Evolutionary conservation across 2,113 vertebrate species (phyloP), one percentile per base, ranked within the genome.

Genomic region (Xiphias gladius): DNA sequence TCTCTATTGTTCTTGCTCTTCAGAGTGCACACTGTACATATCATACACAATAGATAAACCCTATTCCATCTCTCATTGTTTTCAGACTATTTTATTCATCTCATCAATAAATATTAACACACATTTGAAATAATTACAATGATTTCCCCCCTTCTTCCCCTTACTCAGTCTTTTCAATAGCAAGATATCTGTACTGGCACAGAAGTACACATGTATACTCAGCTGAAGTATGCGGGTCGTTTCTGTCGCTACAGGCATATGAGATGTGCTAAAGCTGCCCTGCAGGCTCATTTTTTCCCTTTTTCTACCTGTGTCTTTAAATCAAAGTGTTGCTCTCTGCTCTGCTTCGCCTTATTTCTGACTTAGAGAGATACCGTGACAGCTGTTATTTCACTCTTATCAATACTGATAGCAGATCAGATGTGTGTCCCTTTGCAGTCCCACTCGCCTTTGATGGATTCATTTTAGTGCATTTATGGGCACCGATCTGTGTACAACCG

Each of bases 1-100:
- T 81, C 58, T 48, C 28, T 68, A 35, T 61, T 86, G 68, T 62
- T 87, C 54, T 52, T 69, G 39, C 50, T 69, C 63, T 77, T 20
- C 50, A 54, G 10, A 41, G 58, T 50, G 72, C 52, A 66, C n/a
- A 1, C 78, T 24, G 2, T 62, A 69, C 35, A 41, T 58, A 30
- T 43, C 16, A n/a, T 4, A 12, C 50, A 39, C 5, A 39, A 54
- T 2, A 46, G 57, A 48, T 69, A n/a, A 63, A 66, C 57, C 50
- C 50, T 4, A 8, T 26, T 16, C 13, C n/a, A 24, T 10, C 30
- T 22, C 39, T 63, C 14, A 19, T 57, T 35, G 20, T 59, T 57
- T 43, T 66, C 43, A 37, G 26, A 28, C 5, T n/a, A 11, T 48
- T 78, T 37, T 9, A 55, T 52, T 63, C 20, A 57, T 19, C 8